Conservation (phyloP, 2,113 vertebrate genomes). For the Coracopsis vasa region DNA sequence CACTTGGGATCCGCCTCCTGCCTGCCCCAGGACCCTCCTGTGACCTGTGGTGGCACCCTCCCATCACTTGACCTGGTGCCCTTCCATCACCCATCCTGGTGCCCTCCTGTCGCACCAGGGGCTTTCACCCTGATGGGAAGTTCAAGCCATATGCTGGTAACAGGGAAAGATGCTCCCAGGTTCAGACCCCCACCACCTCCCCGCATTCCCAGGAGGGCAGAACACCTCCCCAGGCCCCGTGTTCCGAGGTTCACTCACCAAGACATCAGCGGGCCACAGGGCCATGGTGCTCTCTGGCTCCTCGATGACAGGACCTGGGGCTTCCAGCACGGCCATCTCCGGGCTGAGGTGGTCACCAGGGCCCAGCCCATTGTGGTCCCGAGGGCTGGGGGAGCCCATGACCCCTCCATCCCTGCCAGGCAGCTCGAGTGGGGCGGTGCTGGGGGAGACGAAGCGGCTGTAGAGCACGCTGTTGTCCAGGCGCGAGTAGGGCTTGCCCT, state of each 20-base stretch:
- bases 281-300: neutral
- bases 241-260: constrained; percentile 73
- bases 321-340: constrained; percentile 2
- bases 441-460: constrained; percentile 52
- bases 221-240: rapidly evolving
- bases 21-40: neutral
- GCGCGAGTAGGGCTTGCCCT: constrained; percentile 74
- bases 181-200: neutral
- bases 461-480: constrained; percentile 88
- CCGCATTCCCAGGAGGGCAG: rapidly evolving
- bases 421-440: neutral
- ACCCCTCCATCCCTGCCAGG: neutral
- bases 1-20: neutral
- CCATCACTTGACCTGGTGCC: neutral
- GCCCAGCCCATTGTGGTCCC: neutral
- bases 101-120: neutral
- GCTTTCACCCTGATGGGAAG: neutral
- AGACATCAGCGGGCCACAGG: constrained; percentile 68
- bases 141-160: neutral
- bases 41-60: neutral
- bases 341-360: neutral
- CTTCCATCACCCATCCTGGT: neutral
- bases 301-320: neutral
- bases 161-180: neutral
- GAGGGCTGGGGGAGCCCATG: neutral